Evolutionary conservation across 2,888 invertebrate genomes (phyloP), one percentile per base, ranked within the genome.

Genomic region (Andricus curvator): DNA sequence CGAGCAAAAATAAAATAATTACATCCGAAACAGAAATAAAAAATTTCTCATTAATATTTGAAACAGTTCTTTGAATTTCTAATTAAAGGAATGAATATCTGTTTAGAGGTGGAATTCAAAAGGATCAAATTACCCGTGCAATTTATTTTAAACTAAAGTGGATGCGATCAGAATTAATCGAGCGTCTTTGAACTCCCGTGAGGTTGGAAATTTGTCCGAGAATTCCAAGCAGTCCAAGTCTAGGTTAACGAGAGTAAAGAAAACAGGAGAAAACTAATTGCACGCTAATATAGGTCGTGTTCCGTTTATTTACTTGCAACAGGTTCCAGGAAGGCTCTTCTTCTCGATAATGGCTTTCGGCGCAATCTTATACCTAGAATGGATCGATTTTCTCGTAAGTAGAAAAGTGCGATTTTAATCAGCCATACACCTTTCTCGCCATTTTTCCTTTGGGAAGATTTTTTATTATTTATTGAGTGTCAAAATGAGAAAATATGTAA

Each of bases 231-330:
- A 33, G 66, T 37, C 37, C 41, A n/a, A 66, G 33, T 66, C 62
- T 37, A 33, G 33, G 37, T 62, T 25, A 62, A 62, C 62, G 25
- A 62, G 25, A 13, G 22, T 44, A 68, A 22, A 25, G 25, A 68
- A 68, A 41, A 25, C n/a, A 56, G 11, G 11, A 11, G n/a, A 2
- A 79, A 81, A 84, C 81, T 79, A 83, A 79, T 83, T 65, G 80
- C 80, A 79, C 80, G 81, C 81, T 70, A 74, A 74, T 74, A 79
- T 74, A 80, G 77, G 41, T 80, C 17, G 78, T 78, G 76, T 81
- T 81, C 81, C 78, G 80, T 67, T 76, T 37, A 81, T 81, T 81
- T 82, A 82, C 83, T 84, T 83, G 83, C 84, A 84, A 84, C 84
- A 84, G 84, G 84, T 84, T 82, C 81, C 77, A 77, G 68, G 33